Evolutionary conservation across 1,140 invertebrate species (phyloP).

Genomic region (Caenorhabditis briggsae): DNA sequence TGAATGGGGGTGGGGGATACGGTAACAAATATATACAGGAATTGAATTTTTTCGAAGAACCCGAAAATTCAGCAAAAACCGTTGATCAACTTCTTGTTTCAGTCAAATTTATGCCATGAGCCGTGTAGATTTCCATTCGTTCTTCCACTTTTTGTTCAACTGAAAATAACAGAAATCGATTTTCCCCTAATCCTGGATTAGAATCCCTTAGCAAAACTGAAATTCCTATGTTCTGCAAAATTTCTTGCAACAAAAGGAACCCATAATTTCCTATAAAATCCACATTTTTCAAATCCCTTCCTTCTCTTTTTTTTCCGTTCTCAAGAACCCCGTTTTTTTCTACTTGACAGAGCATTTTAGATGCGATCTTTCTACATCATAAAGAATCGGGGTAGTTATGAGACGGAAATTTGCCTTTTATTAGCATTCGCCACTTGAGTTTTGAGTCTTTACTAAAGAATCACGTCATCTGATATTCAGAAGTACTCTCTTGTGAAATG

Average conservation of each 20-base stretch:
- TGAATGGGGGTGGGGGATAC: neutral
- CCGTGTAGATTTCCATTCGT: slow-evolving; percentile 42
- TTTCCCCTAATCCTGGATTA: neutral
- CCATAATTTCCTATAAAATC: neutral
- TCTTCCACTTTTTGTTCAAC: slow-evolving; percentile 47
- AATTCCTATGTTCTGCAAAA: too few species aligned
- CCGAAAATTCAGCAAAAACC: neutral
- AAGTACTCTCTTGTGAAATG: neutral
- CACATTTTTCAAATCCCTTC: neutral
- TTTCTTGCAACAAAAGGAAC: neutral
- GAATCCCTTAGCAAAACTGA: too few species aligned
- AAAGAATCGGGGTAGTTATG: neutral
- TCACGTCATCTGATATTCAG: slow-evolving; percentile 12
- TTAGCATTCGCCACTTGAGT: slow-evolving; percentile 3
- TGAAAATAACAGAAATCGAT: too few species aligned
- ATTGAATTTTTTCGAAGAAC: neutral
- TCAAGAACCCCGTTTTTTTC: neutral
- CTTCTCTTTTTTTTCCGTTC: too few species aligned
- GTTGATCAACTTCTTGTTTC: slow-evolving; percentile 39
- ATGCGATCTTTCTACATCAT: neutral
- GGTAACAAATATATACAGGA: slow-evolving; percentile 13
- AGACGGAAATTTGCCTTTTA: neutral
- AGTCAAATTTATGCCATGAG: slow-evolving; percentile 14
- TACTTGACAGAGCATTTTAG: neutral
- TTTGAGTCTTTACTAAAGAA: neutral